These are phyloP conservation scores for Rallus crepitans DNA, from an alignment of 2,797 vertebrate species.

Conservation along the genomic window DNA sequence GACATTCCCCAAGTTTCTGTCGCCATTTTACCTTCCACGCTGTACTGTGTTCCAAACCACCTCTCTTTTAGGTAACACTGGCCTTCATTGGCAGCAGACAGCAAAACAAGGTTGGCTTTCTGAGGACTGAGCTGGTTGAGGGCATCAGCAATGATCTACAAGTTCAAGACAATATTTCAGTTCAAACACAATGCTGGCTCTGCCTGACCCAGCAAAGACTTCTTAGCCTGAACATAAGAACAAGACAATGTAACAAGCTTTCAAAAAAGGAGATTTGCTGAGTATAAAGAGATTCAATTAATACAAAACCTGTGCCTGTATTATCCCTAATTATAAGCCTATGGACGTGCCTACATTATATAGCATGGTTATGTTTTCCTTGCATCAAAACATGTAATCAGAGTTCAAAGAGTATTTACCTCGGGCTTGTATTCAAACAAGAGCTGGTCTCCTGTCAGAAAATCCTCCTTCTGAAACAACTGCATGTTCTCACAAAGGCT, in stretches of 20 bases:
- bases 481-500: slow-evolving; percentile 98
- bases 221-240: neutral
- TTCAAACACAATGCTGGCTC: neutral
- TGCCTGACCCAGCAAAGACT: neutral
- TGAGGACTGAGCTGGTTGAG: slow-evolving; percentile 86
- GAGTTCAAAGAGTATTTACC: slow-evolving; percentile 76
- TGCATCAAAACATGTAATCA: neutral
- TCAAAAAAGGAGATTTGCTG: neutral
- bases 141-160: slow-evolving; percentile 87
- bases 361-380: neutral
- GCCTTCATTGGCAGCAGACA: slow-evolving; percentile 93
- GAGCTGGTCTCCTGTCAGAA: slow-evolving; percentile 94
- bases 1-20: neutral
- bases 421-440: slow-evolving; percentile 91
- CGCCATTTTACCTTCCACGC: slow-evolving; percentile 83
- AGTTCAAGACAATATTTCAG: slow-evolving; percentile 9
- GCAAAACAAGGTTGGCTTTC: slow-evolving; percentile 89
- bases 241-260: neutral
- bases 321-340: neutral
- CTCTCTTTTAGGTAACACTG: slow-evolving; percentile 87
- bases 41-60: slow-evolving; percentile 95
- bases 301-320: neutral
- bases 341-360: neutral
- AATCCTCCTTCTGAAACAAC: slow-evolving; percentile 90
- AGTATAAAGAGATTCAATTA: neutral